Base-by-base conservation (phyloP, 2,888 invertebrate species). In the Pocota personata region DNA sequence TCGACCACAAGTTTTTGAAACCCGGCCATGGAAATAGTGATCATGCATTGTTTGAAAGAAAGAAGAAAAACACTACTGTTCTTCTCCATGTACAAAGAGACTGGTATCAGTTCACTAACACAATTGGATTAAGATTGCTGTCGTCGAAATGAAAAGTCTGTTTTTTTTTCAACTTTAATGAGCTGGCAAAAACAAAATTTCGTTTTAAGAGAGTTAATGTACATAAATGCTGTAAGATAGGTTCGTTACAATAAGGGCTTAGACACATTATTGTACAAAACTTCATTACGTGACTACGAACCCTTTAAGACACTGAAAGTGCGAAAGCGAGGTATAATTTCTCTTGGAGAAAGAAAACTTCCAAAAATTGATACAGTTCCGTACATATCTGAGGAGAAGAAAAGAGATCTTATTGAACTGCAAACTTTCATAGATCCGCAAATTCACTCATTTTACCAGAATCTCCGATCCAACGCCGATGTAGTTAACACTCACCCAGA, bases 251-350 rank as follows among this genome's bases (percentile, higher is more conserved):
- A 24, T 24, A 24, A 24, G 24, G 24, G 24, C 0, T 52, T 52
- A 52, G 27, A 52, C 52, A 52, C 1, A n/a, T 27, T 52, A 52
- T 27, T 52, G 52, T 52, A 52, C n/a, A 52, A 52, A 52, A 52
- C 14, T 27, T 52, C 52, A 12, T 27, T 52, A 27, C 52, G 27
- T 27, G 52, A n/a, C 52, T 3, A 52, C 27, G 52, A 52, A 52
- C 52, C 52, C 52, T 52, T 52, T n/a, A 52, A 27, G 27, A 52
- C 27, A 52, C n/a, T 27, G 52, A 27, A n/a, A 1, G 52, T 52
- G 27, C 27, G 27, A 52, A 52, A 52, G n/a, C 52, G 27, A 52
- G 27, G 24, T 52, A 12, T 52, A 27, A 52, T 27, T 52, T 52
- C 52, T 19, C 52, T 52, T 52, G 52, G 12, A n/a, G n/a, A n/a